These are phyloP conservation scores for Acronicta alni DNA, from an alignment of 2,888 invertebrate genomes.

Conservation along the genomic window DNA sequence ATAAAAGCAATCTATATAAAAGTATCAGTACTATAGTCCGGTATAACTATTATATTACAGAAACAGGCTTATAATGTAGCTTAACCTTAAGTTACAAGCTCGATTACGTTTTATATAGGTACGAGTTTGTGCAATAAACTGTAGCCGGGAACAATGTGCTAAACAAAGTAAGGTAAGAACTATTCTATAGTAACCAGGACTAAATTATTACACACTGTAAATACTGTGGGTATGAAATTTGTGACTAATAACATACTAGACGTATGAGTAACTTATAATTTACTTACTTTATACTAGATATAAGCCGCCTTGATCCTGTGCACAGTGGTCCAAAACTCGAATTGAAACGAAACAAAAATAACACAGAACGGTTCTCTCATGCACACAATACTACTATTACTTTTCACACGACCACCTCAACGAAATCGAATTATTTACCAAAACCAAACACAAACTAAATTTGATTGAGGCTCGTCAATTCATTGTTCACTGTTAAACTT, in stretches of 20 bases:
- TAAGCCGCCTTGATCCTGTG: slow-evolving; percentile 53
- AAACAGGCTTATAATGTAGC: slow-evolving; percentile 37
- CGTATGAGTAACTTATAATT: not conserved
- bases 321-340: slow-evolving; percentile 77
- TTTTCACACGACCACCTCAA: slow-evolving; percentile 78
- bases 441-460: slow-evolving; percentile 68
- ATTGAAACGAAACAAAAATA: slow-evolving; percentile 79
- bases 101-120: slow-evolving; percentile 46
- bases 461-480: slow-evolving; percentile 40
- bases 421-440: slow-evolving; percentile 68
- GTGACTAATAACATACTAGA: not conserved
- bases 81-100: slow-evolving; percentile 40
- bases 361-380: slow-evolving; percentile 76
- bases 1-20: not conserved
- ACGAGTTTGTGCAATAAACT: slow-evolving; percentile 38
- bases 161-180: slow-evolving; percentile 41
- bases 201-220: slow-evolving; percentile 11
- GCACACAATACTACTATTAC: slow-evolving; percentile 76
- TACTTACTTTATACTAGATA: slow-evolving; percentile 48
- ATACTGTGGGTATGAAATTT: slow-evolving; percentile 16
- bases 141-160: slow-evolving; percentile 35
- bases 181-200: slow-evolving; percentile 7
- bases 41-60: slow-evolving; percentile 13
- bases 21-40: slow-evolving; percentile 2
- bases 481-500: slow-evolving; percentile 64